phyloP scores from a whole-genome alignment of 2,888 invertebrate species.

The Malthinus flaveolus region DNA sequence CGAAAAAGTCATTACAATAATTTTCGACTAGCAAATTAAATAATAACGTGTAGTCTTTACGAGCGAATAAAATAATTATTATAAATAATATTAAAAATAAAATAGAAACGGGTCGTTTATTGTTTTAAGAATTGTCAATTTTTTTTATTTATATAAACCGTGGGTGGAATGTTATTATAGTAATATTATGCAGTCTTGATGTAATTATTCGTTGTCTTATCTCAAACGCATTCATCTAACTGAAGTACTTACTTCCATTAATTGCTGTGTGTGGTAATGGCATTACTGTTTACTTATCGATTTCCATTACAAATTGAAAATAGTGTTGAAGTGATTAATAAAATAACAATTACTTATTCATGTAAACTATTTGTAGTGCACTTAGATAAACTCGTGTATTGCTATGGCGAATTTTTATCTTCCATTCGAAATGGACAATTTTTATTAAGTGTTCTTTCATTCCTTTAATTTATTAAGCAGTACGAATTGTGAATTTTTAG shows the following conservation, averaged over 20 bases:
- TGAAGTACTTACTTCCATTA: slow-evolving; percentile 5
- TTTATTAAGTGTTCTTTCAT: too few relatives aligned
- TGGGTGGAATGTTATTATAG: slow-evolving; percentile 20
- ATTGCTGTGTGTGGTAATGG: slow-evolving; percentile 5
- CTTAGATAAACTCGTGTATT: too few relatives aligned
- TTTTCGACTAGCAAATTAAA: slow-evolving; percentile 33
- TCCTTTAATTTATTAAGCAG: too few relatives aligned
- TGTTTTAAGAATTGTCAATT: too few relatives aligned
- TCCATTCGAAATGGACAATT: too few relatives aligned
- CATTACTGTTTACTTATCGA: neutral
- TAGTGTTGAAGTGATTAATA: too few relatives aligned
- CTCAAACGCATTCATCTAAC: slow-evolving; percentile 6
- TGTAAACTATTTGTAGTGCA: too few relatives aligned
- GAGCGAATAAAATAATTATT: slow-evolving; percentile 45
- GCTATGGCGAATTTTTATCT: too few relatives aligned
- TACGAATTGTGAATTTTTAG: too few relatives aligned
- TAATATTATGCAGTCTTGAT: slow-evolving; percentile 12
- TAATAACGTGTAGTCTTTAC: slow-evolving; percentile 43
- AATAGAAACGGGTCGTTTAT: slow-evolving; percentile 32
- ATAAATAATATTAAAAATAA: slow-evolving; percentile 43
- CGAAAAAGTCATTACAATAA: slow-evolving; percentile 47
- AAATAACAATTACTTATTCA: too few relatives aligned
- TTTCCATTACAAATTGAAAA: neutral
- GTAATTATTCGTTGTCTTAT: slow-evolving; percentile 19
- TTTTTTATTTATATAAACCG: neutral